Base-by-base conservation (phyloP, 2,888 invertebrate genomes). In the Argyresthia goedartella region DNA sequence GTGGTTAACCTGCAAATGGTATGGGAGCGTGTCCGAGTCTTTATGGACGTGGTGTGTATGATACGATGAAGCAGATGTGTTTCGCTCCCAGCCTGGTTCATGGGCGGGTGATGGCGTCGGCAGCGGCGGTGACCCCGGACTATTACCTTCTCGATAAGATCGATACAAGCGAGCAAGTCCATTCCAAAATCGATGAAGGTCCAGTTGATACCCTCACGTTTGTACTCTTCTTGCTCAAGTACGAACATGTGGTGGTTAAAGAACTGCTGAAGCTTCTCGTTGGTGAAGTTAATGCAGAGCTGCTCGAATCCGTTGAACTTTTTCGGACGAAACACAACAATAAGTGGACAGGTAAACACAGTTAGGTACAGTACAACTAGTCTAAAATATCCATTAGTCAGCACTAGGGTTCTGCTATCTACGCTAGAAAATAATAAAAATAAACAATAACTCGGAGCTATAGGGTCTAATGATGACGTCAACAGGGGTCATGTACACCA, bases 161-260 rank as follows among this genome's bases (percentile, higher is more conserved):
- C 96, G 88, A 97, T 97, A 91, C 96, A 96, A 84, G 95, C 95
- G 72, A 94, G 91, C 87, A 97, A 91, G 87, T 97, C 97, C 94
- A 97, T 95, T 85, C 97, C 97, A 87, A 97, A 97, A 91, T 98
- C 97, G 87, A 97, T 97, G 90, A 97, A 97, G 65, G 91, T 90
- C 97, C 97, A 98, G 75, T 95, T 90, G 88, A 97, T 97, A 76
- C 97, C 97, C 85, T 97, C 97, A 71, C 88, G 91, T 86, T 95
- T 94, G 90, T 97, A 97, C 81, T 97, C 97, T 85, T 97, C 97
- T 92, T 97, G 97, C 86, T 97, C 97, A 68, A 97, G 91, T 69
- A 97, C 96, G 88, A 97, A 97, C 97, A 97, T 97, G 91, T 97
- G 95, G 78, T 97, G 97, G 89, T 97, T 97, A 93, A 97, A 97